phyloP scores from a whole-genome alignment of 2,888 invertebrate genomes.

The Merodon equestris region DNA sequence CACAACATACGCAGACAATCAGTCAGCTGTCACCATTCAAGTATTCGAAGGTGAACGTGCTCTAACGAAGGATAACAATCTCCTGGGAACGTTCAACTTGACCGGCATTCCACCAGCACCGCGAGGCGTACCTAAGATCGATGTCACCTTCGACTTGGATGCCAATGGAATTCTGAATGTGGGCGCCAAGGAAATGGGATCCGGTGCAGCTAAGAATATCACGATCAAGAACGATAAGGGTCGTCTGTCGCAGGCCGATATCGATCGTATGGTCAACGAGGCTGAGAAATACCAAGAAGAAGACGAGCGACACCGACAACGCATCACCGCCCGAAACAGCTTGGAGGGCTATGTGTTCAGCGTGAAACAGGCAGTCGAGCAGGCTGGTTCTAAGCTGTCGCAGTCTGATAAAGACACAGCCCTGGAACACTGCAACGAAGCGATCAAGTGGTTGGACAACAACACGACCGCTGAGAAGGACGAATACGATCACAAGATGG shows the following conservation, averaged over 20 bases:
- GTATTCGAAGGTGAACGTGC: slow-evolving; percentile 89
- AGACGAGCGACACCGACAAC: slow-evolving; percentile 83
- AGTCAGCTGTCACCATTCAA: slow-evolving; percentile 86
- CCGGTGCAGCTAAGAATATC: too few relatives aligned
- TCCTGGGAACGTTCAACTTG: too few relatives aligned
- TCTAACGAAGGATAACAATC: slow-evolving; percentile 96
- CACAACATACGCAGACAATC: slow-evolving; percentile 90
- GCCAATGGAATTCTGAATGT: too few relatives aligned
- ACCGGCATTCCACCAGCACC: too few relatives aligned
- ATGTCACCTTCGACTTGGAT: too few relatives aligned
- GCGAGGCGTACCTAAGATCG: too few relatives aligned
- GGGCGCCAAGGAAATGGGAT: too few relatives aligned
- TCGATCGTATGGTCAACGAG: slow-evolving; percentile 85
- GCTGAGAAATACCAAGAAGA: slow-evolving; percentile 86
- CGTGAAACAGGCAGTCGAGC: slow-evolving; percentile 86
- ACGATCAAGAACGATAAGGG: too few relatives aligned
- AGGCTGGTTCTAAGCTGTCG: too few relatives aligned
- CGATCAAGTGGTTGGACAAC: slow-evolving; percentile 85
- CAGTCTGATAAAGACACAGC: slow-evolving; percentile 85
- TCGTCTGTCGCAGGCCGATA: too few relatives aligned
- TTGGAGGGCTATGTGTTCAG: slow-evolving; percentile 85
- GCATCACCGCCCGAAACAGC: slow-evolving; percentile 84
- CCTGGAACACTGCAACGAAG: slow-evolving; percentile 82
- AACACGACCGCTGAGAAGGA: too few relatives aligned
- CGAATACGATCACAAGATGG: slow-evolving; percentile 81